Conservation (phyloP, 2,888 invertebrate genomes). For the Tenthredo amoena region DNA sequence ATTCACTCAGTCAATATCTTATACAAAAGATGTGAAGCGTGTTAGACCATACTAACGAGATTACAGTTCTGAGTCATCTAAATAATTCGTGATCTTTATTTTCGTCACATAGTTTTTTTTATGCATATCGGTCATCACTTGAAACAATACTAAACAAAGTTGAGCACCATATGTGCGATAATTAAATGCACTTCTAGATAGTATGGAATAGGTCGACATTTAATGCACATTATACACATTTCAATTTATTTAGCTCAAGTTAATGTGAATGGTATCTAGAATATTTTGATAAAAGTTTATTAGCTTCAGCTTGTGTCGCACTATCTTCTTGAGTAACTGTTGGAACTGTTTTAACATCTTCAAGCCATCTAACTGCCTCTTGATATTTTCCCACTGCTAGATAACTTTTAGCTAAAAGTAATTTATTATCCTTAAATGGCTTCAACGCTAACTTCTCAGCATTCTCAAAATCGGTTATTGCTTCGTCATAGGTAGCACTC, state of each 20-base stretch:
- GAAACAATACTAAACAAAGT: background rate
- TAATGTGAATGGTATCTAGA: slow-evolving; percentile 62
- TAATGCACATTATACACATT: slow-evolving; percentile 26
- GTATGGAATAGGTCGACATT: slow-evolving; percentile 14
- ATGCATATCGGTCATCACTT: slow-evolving; percentile 3
- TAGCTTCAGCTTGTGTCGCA: slow-evolving; percentile 67
- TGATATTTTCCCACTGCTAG: slow-evolving; percentile 79
- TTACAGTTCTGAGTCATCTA: slow-evolving; percentile 30
- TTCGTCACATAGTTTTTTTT: background rate
- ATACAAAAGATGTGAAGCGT: slow-evolving; percentile 37
- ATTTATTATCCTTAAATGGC: slow-evolving; percentile 82
- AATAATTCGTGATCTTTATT: background rate
- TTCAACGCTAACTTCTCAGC: slow-evolving; percentile 79
- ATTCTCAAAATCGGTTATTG: slow-evolving; percentile 80
- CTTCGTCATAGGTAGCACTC: slow-evolving; percentile 82
- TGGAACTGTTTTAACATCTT: slow-evolving; percentile 64
- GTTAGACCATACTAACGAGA: slow-evolving; percentile 14
- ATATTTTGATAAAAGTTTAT: slow-evolving; percentile 68
- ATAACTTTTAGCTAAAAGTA: slow-evolving; percentile 81
- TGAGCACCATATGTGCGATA: slow-evolving; percentile 37
- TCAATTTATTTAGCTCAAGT: slow-evolving; percentile 34
- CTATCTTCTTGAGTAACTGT: slow-evolving; percentile 63
- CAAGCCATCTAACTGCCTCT: slow-evolving; percentile 80
- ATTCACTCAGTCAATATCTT: slow-evolving; percentile 32
- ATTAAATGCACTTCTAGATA: slow-evolving; percentile 6